Base-by-base conservation (phyloP, 2,113 vertebrate species). In the Xiphorhynchus elegans region DNA sequence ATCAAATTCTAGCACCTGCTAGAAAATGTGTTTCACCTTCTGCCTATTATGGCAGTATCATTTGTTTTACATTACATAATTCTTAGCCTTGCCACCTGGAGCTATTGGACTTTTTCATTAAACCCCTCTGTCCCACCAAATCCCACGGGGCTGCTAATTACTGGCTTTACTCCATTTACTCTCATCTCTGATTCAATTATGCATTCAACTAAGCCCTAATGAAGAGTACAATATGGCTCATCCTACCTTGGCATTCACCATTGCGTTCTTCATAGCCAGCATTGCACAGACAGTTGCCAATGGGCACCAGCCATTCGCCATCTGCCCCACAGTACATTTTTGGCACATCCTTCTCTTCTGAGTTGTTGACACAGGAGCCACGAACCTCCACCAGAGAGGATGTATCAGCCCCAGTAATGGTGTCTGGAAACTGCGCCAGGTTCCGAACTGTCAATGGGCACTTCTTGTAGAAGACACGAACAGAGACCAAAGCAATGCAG, bases 311-410 rank as follows among this genome's bases (percentile, higher is more conserved):
- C 99, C 99, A 99, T 86, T 99, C 99, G 1, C 99, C 99, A 91
- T 99, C 99, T 84, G 99, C 99, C 85, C 99, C 99, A 9, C 99
- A 99, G 98, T 99, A 99, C 99, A 99, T 99, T 98, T 99, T 99
- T 90, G 99, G 99, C 97, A 99, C 99, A 97, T 99, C 99, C 95
- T 99, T 99, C 95, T 99, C 99, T 96, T 99, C 99, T 0, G 99
- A 99, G 97, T 99, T 99, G 98, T 99, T 99, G 98, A 99, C 99
- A 47, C 99, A 99, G 23, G 99, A 99, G 94, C 99, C 99, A 2
- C 99, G 99, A 89, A 99, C 99, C 95, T 99, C 99, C 98, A 99
- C 99, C 91, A 99, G 98, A 3, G 99, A 99, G 46, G 99, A 99
- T 1, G 99, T 99, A 84, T 99, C 99, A 2, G 99, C 98, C 37